Evolutionary conservation across 2,113 vertebrate genomes (phyloP).

Genomic region (Pardalotus punctatus): DNA sequence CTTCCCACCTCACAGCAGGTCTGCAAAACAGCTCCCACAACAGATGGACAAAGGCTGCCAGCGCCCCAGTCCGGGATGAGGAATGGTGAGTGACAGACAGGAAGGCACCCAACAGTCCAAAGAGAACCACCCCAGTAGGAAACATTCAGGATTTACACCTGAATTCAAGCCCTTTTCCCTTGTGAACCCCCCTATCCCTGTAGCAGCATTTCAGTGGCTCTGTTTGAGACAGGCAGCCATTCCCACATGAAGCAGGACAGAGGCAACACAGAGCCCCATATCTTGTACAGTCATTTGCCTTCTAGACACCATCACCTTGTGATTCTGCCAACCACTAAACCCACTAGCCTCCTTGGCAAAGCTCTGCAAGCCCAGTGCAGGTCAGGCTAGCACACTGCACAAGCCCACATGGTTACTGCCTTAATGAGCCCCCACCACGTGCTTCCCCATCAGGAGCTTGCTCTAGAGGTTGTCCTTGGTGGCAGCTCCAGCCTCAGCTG

Average conservation of each 20-base stretch:
- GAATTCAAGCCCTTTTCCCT: not conserved
- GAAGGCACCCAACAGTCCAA: not conserved
- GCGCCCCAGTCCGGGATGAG: not conserved
- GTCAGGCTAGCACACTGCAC: not conserved
- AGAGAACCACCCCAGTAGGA: not conserved
- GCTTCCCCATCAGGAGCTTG: not conserved
- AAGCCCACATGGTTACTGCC: not conserved
- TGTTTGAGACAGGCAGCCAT: not conserved
- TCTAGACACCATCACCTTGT: not conserved
- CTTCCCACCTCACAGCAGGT: not conserved
- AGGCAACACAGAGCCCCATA: not conserved
- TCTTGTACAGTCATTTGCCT: not conserved
- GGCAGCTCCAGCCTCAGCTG: not conserved
- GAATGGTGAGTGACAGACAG: not conserved
- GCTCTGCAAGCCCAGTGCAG: not conserved
- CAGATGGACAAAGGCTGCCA: not conserved
- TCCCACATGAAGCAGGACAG: not conserved
- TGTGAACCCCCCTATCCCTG: not conserved
- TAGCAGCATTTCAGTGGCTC: not conserved
- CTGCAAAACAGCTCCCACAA: not conserved
- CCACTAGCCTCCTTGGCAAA: not conserved
- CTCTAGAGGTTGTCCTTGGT: not conserved
- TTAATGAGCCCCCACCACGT: not conserved
- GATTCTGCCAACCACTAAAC: not conserved
- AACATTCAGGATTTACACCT: not conserved